Evolutionary conservation across 2,797 vertebrate genomes (phyloP), one percentile per base, ranked within the genome.

Genomic region (Poeciliopsis infans): DNA sequence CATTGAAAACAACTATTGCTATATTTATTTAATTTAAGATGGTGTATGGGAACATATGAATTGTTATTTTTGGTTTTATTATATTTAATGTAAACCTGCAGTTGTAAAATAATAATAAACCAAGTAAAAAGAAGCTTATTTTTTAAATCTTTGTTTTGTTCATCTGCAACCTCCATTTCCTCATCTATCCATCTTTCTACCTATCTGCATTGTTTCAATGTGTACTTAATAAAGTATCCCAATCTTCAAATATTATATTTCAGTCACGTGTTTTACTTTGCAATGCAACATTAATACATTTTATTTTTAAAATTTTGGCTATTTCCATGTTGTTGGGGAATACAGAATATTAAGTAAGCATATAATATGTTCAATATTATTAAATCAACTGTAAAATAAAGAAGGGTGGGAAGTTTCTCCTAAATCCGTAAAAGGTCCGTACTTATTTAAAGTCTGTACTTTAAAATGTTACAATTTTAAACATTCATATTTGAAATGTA

Each of bases 41-140:
- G 68, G 87, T 83, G 82, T 90, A 80, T 85, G 75, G 23, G 72
- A 59, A 76, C 12, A 61, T 75, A 39, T 79, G 66, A 76, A 61
- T 6, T 45, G 25, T 88, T 72, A 70, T 84, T 57, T 25, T 78
- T 80, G 8, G 28, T 70, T 90, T 87, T 83, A 80, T 83, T 53
- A 71, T 86, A 74, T 88, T 86, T 75, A 82, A 85, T 86, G 76
- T 15, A 74, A 77, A 81, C 18, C 46, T 51, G 53, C 49, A 55
- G 74, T 70, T 87, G 81, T 85, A 85, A 86, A 84, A 33, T 57
- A 82, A 33, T 46, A 82, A 33, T 46, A 82, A 79, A 90, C 81
- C 53, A 86, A 89, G 87, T 49, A 45, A 77, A 77, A 23, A 7
- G 0, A 43, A 68, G 53, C 61, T 39, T 51, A 31, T 72, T 64